These are phyloP conservation scores for Centropyge bicolor DNA, from an alignment of 2,797 vertebrate genomes.

Conservation along the genomic window DNA sequence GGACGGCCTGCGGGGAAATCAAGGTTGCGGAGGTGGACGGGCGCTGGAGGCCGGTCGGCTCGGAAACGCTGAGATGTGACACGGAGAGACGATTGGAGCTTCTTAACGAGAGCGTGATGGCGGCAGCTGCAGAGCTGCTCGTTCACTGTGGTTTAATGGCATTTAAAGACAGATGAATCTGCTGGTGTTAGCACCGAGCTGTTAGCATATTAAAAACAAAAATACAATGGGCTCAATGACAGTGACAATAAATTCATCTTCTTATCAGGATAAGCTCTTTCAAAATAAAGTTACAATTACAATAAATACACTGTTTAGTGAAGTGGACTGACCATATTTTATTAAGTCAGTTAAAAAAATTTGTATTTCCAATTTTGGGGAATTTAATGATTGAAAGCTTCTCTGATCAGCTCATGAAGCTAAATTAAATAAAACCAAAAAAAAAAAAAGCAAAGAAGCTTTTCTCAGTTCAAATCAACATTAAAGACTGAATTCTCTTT, in stretches of 20 bases:
- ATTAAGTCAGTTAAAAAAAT: no score
- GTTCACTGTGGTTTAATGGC: not conserved
- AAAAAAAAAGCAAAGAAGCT: not conserved
- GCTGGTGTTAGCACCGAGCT: not conserved
- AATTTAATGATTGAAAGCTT: no score
- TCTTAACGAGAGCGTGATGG: constrained; percentile 20
- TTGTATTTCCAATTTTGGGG: no score
- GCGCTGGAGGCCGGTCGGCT: constrained; percentile 9
- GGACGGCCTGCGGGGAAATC: constrained; percentile 50
- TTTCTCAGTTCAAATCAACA: not conserved
- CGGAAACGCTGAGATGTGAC: constrained; percentile 34
- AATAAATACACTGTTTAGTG: no score
- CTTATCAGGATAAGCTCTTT: no score
- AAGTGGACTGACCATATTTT: no score
- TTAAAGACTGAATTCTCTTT: no score
- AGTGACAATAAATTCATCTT: not conserved
- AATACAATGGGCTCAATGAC: not conserved
- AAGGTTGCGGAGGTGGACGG: constrained; percentile 38
- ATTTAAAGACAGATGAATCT: not conserved
- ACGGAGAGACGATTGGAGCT: constrained; percentile 32
- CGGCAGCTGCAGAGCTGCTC: not conserved
- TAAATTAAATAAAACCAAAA: no score
- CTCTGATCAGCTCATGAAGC: no score
- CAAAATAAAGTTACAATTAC: no score
- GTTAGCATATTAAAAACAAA: not conserved